A percentile compares a stretch with the other conserved stretches of the same genome.
Conservation (phyloP, 2,797 vertebrate genomes). For the Dendrocincla fuliginosa region DNA sequence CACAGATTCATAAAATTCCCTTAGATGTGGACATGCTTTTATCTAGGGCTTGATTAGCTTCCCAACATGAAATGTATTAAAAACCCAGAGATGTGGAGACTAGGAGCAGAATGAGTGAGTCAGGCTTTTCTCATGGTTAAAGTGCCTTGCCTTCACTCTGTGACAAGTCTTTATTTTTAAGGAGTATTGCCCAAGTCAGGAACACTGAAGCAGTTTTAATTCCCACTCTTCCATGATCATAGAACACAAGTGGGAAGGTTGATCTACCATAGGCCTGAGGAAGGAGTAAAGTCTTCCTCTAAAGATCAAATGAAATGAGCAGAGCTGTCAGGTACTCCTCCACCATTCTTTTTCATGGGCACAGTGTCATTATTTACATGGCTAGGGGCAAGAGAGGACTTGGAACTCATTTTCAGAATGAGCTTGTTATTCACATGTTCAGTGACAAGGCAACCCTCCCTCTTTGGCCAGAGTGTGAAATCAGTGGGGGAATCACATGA, state of each 20-base stretch:
- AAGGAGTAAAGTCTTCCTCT: background rate
- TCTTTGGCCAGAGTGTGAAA: background rate
- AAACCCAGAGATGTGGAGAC: background rate
- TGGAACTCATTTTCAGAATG: background rate
- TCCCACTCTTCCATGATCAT: background rate
- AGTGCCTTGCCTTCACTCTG: background rate
- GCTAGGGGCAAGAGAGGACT: background rate
- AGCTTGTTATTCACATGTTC: background rate
- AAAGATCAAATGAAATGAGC: background rate
- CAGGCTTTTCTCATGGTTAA: background rate
- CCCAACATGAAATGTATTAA: background rate
- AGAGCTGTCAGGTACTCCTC: background rate
- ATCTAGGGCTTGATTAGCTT: background rate
- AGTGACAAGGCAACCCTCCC: background rate
- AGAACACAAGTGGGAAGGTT: background rate
- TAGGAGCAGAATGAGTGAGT: background rate
- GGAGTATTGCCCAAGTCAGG: background rate
- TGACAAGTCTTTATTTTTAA: background rate
- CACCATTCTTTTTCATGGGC: background rate
- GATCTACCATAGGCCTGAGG: background rate
- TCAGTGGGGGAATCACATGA: background rate
- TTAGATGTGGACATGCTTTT: background rate
- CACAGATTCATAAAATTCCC: background rate
- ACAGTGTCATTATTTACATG: background rate
- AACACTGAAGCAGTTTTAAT: background rate